A percentile compares a stretch with the other conserved stretches of the same genome.
Evolutionary conservation across 2,113 vertebrate species (phyloP).

Genomic region (Ictalurus punctatus): DNA sequence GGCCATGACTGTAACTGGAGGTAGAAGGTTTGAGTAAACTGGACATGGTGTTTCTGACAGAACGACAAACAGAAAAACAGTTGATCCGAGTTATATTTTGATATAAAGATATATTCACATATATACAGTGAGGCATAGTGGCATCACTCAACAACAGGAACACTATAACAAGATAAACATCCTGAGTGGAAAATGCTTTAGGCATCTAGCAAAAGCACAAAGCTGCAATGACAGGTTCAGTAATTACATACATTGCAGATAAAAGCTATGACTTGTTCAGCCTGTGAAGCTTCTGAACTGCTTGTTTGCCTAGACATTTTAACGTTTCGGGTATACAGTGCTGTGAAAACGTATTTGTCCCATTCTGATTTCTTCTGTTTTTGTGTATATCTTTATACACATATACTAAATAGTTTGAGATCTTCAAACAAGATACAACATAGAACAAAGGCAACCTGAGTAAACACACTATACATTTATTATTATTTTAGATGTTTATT

Average conservation of each 20-base stretch:
- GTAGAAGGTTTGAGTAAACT: background rate
- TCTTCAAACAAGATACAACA: no score
- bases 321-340: background rate
- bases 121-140: background rate
- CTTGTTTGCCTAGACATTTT: background rate
- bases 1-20: background rate
- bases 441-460: no score
- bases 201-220: background rate
- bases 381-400: no score
- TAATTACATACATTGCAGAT: background rate
- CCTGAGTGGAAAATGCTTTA: background rate
- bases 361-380: no score
- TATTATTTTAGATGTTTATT: no score
- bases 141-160: background rate
- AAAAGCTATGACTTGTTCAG: background rate
- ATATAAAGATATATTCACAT: background rate
- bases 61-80: background rate
- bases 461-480: no score
- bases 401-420: no score
- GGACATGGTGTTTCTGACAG: background rate
- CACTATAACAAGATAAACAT: background rate
- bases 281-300: background rate
- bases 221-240: background rate
- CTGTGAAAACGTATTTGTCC: no score
- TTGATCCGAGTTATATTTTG: background rate